phyloP scores from a whole-genome alignment of 2,888 invertebrate species.

The Dyspetes luteomarginatus region DNA sequence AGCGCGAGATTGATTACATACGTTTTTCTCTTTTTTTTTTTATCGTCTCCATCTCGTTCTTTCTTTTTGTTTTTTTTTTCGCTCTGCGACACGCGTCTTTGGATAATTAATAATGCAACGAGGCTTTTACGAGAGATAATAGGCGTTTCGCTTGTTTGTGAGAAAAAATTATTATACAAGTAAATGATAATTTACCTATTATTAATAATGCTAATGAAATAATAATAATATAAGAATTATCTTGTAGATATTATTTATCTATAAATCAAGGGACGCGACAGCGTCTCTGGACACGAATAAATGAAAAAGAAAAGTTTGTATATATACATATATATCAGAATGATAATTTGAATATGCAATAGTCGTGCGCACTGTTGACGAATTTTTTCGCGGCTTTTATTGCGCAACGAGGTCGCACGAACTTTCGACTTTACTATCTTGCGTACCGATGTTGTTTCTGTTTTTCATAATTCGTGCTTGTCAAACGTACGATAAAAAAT shows the following conservation, averaged over 20 bases:
- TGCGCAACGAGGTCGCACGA: conserved; percentile 49
- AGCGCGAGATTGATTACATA: conserved; percentile 30
- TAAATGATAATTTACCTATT: too few relatives aligned
- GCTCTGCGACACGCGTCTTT: conserved; percentile 11
- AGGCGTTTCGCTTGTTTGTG: not conserved
- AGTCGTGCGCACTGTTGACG: not conserved
- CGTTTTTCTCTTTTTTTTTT: too few relatives aligned
- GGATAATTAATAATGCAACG: conserved; percentile 40
- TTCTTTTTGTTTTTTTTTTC: conserved; percentile 23
- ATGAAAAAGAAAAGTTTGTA: not conserved
- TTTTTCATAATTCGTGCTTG: too few relatives aligned
- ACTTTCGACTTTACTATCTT: conserved; percentile 51
- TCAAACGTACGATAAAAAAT: too few relatives aligned
- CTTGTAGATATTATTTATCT: not conserved
- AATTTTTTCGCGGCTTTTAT: conserved; percentile 42
- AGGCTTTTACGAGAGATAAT: conserved; percentile 11
- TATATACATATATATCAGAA: not conserved
- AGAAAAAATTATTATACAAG: conserved; percentile 19
- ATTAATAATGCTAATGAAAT: not conserved
- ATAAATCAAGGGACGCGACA: not conserved
- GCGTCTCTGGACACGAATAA: too few relatives aligned
- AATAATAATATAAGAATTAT: not conserved
- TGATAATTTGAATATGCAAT: not conserved
- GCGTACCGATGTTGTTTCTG: conserved; percentile 16
- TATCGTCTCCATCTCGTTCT: too few relatives aligned